Evolutionary conservation across 2,888 invertebrate species (phyloP), one percentile per base, ranked within the genome.

Genomic region (Cloeon dipterum): DNA sequence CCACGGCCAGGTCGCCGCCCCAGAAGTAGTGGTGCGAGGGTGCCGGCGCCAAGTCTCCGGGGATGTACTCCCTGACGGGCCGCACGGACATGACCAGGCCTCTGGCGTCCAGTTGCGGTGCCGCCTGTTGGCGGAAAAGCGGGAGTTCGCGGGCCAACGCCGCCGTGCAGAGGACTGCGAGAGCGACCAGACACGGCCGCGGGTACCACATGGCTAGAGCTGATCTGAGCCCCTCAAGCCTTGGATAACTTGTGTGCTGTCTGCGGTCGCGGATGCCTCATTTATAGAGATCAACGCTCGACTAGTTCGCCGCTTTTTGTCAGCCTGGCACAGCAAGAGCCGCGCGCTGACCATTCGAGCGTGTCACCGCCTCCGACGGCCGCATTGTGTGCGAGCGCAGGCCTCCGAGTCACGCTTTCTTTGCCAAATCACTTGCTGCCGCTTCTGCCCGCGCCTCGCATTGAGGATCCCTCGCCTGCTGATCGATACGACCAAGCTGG

Each of bases 11-110:
- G 40, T 60, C 59, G 46, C 61, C 60, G 26, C 39, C 26, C 8
- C 39, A 40, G 10, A 23, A 20, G 21, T 21, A 10, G 5, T n/a
- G 32, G 5, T n/a, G 32, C 20, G 29, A 34, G 33, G 66, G 70
- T 0, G 70, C 68, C 19, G 53, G 52, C 40, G 63, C 65, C 40
- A 65, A 52, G 46, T 70, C 70, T n/a, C 58, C 58, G 33, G 47
- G 44, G 29, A 29, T 29, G n/a, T 8, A 5, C n/a, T 29, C 29
- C 7, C 29, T 8, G 5, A 29, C 29, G 5, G 29, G 29, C 16
- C 29, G 29, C 5, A 8, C 5, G 14, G 14, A 7, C 7, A 14
- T 8, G 5, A 29, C 29, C 16, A 29, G 7, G 7, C 16, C 7
- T 5, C 13, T n/a, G 16, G 16, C 16, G 5, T 29, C 29, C n/a